Evolutionary conservation across 2,113 vertebrate genomes (phyloP).

Genomic region (Salvelinus alpinus): DNA sequence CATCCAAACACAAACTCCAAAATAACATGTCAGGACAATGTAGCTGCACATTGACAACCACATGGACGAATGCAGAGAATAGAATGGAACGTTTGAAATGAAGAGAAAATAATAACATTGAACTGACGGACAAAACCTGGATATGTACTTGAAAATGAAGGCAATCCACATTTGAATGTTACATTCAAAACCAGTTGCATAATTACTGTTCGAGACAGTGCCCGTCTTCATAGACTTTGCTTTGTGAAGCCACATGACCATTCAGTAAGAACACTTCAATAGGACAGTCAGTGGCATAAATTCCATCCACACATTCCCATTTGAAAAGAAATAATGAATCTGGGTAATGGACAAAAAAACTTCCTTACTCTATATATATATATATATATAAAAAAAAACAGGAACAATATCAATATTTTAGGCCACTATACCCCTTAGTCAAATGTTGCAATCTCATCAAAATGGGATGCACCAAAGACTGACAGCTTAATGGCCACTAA

Average conservation of each 20-base stretch:
- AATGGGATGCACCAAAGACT: slow-evolving; percentile 56
- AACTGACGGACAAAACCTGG: slow-evolving; percentile 55
- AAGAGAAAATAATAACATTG: slow-evolving; percentile 44
- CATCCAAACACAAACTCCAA: slow-evolving; percentile 51
- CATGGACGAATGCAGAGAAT: slow-evolving; percentile 49
- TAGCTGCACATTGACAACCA: slow-evolving; percentile 48
- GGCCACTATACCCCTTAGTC: slow-evolving; percentile 3
- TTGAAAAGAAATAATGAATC: slow-evolving; percentile 51
- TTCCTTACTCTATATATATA: slow-evolving; percentile 8
- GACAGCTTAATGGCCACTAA: slow-evolving; percentile 27
- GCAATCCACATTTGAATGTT: slow-evolving; percentile 73
- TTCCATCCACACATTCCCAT: slow-evolving; percentile 51
- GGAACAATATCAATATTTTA: slow-evolving; percentile 25
- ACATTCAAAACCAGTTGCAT: slow-evolving; percentile 83
- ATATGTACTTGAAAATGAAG: slow-evolving; percentile 63
- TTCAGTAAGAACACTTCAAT: slow-evolving; percentile 57
- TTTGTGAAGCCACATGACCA: slow-evolving; percentile 46
- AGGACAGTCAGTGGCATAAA: slow-evolving; percentile 44
- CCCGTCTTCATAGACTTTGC: slow-evolving; percentile 54
- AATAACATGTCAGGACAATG: slow-evolving; percentile 37
- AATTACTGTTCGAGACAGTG: slow-evolving; percentile 69
- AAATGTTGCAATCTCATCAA: slow-evolving; percentile 10
- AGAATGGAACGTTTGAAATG: slow-evolving; percentile 47
- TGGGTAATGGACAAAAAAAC: slow-evolving; percentile 57
- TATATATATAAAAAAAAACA: not conserved